Conservation (phyloP, 2,888 invertebrate genomes). For the Drosophila villosipedis region DNA sequence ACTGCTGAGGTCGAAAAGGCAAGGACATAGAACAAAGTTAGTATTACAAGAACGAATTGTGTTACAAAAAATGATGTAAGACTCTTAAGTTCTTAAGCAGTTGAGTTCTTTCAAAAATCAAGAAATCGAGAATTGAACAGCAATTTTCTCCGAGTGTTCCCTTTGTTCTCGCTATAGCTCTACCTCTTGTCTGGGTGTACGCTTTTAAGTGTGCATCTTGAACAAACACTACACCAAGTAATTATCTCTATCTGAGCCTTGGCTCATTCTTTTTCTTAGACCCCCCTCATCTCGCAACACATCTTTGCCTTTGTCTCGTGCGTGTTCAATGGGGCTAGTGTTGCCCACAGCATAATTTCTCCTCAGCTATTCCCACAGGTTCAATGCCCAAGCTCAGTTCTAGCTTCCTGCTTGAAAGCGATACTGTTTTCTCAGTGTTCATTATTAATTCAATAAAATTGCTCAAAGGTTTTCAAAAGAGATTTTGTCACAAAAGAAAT, state of each 20-base stretch:
- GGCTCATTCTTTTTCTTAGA: conserved; percentile 10
- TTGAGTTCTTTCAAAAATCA: background rate
- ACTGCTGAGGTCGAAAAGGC: background rate
- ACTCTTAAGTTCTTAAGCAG: background rate
- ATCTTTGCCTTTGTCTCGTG: conserved; percentile 41
- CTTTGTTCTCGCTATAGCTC: background rate
- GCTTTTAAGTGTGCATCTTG: conserved; percentile 44
- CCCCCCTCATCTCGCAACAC: conserved; percentile 7
- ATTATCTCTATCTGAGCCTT: conserved; percentile 55
- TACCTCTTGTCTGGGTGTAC: conserved; percentile 5
- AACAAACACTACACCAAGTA: conserved; percentile 53
- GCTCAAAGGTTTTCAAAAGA: background rate
- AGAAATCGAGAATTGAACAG: background rate
- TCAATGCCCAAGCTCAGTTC: conserved; percentile 56
- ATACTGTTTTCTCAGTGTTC: background rate
- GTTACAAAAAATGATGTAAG: background rate
- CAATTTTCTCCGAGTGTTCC: background rate
- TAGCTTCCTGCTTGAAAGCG: conserved; percentile 8
- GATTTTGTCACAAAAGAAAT: background rate
- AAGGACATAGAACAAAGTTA: background rate
- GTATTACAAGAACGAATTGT: background rate
- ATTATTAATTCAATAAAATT: background rate
- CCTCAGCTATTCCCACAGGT: conserved; percentile 31
- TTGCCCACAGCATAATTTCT: conserved; percentile 19
- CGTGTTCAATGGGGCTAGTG: conserved; percentile 80